Evolutionary conservation across 2,113 vertebrate genomes (phyloP).

Genomic region (Pogona vitticeps): DNA sequence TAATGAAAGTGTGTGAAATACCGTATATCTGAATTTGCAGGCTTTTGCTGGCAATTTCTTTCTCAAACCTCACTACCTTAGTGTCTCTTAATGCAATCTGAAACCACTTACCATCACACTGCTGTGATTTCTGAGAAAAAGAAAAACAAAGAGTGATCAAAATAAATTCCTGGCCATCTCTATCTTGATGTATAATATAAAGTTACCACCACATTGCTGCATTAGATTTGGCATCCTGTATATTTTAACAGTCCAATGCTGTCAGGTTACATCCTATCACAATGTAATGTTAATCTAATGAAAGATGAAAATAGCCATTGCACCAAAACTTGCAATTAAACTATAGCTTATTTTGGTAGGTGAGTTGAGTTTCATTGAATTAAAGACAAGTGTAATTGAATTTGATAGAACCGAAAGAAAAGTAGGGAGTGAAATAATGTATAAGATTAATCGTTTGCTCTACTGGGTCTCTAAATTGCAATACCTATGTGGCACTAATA

Average conservation of each 20-base stretch:
- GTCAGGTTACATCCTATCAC: conserved; percentile 14
- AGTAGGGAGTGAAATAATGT: neutral
- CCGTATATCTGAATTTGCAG: conserved; percentile 36
- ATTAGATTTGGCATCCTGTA: conserved; percentile 17
- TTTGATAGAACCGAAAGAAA: neutral
- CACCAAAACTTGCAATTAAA: conserved; percentile 8
- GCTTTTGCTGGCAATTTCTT: conserved; percentile 35
- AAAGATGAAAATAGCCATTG: neutral
- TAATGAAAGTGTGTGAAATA: conserved; percentile 41
- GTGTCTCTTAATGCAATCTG: conserved; percentile 27
- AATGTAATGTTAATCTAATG: neutral
- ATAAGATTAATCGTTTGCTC: neutral
- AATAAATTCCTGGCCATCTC: conserved; percentile 28
- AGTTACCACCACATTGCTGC: conserved; percentile 1
- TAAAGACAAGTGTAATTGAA: neutral
- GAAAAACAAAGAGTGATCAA: conserved; percentile 13
- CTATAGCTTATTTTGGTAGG: conserved; percentile 4
- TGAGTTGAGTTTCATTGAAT: conserved; percentile 25
- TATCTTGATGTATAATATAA: neutral
- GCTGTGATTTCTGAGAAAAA: conserved; percentile 23
- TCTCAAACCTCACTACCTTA: conserved; percentile 43
- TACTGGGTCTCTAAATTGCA: neutral
- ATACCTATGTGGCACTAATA: neutral
- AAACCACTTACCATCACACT: conserved; percentile 6
- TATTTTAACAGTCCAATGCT: conserved; percentile 18